Evolutionary conservation across 2,888 invertebrate species (phyloP), one percentile per base, ranked within the genome.

Genomic region (Noctuana brunneofusca): DNA sequence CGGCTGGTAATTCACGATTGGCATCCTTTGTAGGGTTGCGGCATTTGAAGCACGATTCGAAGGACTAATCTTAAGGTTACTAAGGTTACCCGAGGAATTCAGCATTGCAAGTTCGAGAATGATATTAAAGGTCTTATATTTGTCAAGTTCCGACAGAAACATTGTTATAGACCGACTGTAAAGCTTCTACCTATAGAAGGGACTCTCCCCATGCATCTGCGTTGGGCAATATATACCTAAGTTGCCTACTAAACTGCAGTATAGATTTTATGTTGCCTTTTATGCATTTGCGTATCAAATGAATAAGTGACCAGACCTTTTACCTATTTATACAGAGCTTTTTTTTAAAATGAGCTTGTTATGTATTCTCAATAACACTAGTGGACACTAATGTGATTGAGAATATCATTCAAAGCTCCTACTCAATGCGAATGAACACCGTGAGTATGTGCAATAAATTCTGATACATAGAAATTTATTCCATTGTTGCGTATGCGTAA

Each of bases 1-100:
- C 73, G 71, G 68, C 72, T 83, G 83, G 80, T 73, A 82, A 82
- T 80, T 84, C 85, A 83, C 86, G 83, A 82, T 76, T 77, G 75
- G 72, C 74, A 78, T 81, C 78, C 80, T 74, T 82, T 74, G 78
- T 75, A 73, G 71, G 73, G 72, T 69, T 69, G 63, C 79, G 81
- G 76, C 82, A 82, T 85, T 83, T 80, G 66, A 72, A 69, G 69
- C 71, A 74, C 70, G 72, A 70, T 74, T 71, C 68, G 66, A 75
- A 75, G 75, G 73, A 74, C 72, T 71, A 73, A 75, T 75, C 73
- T 76, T 78, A 70, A 74, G 71, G 70, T 70, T 70, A 66, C 67
- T 66, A 67, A 68, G 72, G 72, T 73, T 75, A 75, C 66, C 64
- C 63, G 52, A 57, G 57, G 56, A 57, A 63, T 57, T 63, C 46